Evolutionary conservation across 2,888 invertebrate genomes (phyloP).

Genomic region (Agrilus cyanescens): DNA sequence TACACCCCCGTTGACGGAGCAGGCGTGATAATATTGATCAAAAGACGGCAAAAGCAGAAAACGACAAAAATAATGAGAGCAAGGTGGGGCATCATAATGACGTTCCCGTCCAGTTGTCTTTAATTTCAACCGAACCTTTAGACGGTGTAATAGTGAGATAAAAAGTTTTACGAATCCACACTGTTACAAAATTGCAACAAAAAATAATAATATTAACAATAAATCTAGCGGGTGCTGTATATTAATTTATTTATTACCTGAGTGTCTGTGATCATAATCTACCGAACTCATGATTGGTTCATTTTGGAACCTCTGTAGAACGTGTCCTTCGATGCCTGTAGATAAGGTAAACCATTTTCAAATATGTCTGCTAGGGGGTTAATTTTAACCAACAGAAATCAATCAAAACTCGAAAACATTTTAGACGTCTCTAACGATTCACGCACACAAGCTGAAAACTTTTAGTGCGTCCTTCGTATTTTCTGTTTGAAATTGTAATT

Average conservation of each 20-base stretch:
- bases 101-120: constrained; percentile 15
- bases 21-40: constrained; percentile 23
- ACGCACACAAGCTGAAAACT: not conserved
- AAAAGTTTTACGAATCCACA: no score
- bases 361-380: not conserved
- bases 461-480: no score
- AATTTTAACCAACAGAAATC: not conserved
- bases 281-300: constrained; percentile 79
- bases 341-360: constrained; percentile 64
- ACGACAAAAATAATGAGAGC: constrained; percentile 16
- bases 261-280: constrained; percentile 20
- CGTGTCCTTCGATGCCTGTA: constrained; percentile 93
- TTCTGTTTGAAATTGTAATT: no score
- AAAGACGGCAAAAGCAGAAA: constrained; percentile 14
- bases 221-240: no score
- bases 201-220: no score
- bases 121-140: constrained; percentile 3
- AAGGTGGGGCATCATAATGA: constrained; percentile 22
- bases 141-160: no score
- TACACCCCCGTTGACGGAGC: constrained; percentile 9
- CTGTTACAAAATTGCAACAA: no score
- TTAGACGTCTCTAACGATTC: no score
- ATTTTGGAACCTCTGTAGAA: constrained; percentile 94
- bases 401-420: no score
- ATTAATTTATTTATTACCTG: not conserved